Evolutionary conservation across 2,113 vertebrate genomes (phyloP).

Genomic region (Peucedramus taeniatus): DNA sequence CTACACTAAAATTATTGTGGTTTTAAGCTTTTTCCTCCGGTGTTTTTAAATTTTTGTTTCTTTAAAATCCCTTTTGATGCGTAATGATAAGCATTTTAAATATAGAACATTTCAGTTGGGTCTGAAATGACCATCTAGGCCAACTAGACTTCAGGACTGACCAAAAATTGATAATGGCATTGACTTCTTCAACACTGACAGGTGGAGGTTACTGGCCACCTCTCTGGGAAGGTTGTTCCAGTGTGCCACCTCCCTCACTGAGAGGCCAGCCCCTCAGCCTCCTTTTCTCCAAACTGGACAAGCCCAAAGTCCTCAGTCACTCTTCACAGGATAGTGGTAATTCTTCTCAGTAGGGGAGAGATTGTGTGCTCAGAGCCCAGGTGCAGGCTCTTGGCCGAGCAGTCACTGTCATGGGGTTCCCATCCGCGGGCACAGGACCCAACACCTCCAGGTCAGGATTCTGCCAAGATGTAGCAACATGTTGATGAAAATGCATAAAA

Average conservation of each 20-base stretch:
- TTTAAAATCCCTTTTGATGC: neutral
- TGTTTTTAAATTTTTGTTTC: neutral
- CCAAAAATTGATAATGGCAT: neutral
- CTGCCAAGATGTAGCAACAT: rapidly evolving
- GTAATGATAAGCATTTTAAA: neutral
- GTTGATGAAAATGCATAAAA: neutral
- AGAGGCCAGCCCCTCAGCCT: neutral
- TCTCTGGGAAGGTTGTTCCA: neutral
- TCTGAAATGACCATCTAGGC: neutral
- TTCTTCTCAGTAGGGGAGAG: neutral
- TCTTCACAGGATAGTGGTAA: neutral
- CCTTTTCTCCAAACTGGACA: neutral
- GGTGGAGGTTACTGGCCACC: rapidly evolving
- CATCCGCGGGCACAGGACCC: rapidly evolving
- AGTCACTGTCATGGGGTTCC: rapidly evolving
- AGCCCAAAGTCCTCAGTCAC: rapidly evolving
- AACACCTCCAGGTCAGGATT: neutral
- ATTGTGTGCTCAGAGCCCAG: neutral
- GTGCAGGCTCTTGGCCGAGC: neutral
- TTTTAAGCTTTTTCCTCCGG: neutral
- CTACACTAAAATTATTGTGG: neutral
- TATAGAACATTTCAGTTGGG: neutral
- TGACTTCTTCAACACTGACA: neutral
- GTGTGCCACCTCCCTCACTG: rapidly evolving
- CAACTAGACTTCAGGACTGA: neutral